Conservation (phyloP, 2,113 vertebrate genomes). For the Camarhynchus parvulus region DNA sequence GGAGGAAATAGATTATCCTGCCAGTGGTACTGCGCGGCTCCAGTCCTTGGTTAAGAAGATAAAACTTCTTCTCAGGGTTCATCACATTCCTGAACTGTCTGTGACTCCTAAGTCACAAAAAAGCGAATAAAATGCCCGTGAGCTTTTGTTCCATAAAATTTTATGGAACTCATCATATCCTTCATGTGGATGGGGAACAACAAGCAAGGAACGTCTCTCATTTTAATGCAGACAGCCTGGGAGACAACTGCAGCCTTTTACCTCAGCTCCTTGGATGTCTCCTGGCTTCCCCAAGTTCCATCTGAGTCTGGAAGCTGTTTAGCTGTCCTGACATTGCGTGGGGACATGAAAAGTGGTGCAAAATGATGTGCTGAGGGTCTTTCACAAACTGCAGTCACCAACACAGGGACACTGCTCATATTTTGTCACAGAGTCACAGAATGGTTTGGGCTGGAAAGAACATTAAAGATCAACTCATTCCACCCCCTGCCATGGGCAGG, state of each 20-base stretch:
- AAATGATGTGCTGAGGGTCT: background rate
- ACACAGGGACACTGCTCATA: background rate
- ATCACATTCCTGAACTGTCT: background rate
- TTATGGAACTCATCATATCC: background rate
- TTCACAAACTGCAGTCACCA: background rate
- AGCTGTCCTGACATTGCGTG: background rate
- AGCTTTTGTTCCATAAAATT: background rate
- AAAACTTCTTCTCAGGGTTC: constrained; percentile 3
- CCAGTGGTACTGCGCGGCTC: fast-evolving
- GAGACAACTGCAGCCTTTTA: background rate
- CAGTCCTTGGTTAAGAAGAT: background rate
- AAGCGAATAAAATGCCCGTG: fast-evolving
- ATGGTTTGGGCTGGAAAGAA: background rate
- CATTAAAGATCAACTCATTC: background rate
- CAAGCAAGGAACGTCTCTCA: fast-evolving
- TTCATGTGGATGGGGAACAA: background rate
- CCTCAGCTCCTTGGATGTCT: background rate
- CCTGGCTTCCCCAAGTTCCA: background rate
- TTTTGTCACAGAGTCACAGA: background rate
- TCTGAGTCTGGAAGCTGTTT: background rate
- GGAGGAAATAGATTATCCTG: constrained; percentile 7
- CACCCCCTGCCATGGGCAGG: background rate
- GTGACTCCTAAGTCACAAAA: background rate
- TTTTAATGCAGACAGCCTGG: background rate
- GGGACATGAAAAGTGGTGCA: background rate